Conservation (phyloP, 2,888 invertebrate genomes). For the Octonoba sinensis region DNA sequence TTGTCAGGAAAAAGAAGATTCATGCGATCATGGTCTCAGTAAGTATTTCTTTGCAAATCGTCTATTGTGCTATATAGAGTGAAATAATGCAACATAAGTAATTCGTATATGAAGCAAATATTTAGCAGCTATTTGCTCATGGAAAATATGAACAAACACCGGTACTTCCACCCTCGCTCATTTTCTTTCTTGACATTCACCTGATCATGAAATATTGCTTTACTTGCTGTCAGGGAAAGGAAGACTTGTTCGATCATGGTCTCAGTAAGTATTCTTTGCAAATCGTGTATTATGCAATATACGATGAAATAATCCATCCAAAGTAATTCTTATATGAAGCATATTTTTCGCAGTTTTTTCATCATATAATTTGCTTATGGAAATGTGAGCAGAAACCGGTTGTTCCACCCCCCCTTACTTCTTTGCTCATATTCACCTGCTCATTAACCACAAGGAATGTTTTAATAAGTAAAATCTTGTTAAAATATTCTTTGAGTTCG, state of each 20-base stretch:
- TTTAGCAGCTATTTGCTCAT: not conserved
- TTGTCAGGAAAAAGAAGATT: conserved; percentile 76
- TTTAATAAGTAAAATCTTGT: too few relatives aligned
- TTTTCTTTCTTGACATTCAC: conserved; percentile 89
- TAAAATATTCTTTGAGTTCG: too few relatives aligned
- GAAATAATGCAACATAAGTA: conserved; percentile 2
- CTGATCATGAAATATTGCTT: conserved; percentile 86
- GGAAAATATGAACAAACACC: too few relatives aligned
- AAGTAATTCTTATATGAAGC: not conserved
- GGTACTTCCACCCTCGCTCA: too few relatives aligned
- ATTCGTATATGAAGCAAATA: not conserved
- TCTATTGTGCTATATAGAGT: conserved; percentile 41
- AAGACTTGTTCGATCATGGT: conserved; percentile 90
- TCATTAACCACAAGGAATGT: too few relatives aligned
- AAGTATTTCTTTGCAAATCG: conserved; percentile 66
- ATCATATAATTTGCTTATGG: conserved; percentile 78
- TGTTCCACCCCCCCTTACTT: conserved; percentile 94
- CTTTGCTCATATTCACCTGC: conserved; percentile 87
- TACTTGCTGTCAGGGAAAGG: conserved; percentile 76
- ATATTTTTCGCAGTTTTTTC: not conserved
- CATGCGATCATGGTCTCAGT: conserved; percentile 91
- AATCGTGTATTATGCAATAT: conserved; percentile 28
- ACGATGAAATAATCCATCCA: conserved; percentile 15
- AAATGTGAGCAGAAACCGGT: conserved; percentile 96
- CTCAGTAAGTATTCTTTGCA: conserved; percentile 75